phyloP scores from a whole-genome alignment of 1,140 invertebrate species.

The Microplitis mediator region DNA sequence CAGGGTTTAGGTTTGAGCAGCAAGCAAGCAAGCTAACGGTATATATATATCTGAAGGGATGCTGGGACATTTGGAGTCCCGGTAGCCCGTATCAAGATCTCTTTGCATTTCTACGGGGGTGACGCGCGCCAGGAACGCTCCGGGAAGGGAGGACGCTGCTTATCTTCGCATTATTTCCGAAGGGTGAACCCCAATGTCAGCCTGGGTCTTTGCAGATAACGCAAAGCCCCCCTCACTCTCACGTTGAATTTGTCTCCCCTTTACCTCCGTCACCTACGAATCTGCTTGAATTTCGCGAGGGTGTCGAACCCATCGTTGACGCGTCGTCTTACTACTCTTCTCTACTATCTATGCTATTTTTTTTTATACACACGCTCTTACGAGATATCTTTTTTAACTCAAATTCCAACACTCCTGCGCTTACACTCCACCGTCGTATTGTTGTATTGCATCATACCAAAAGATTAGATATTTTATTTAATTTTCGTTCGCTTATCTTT shows the following conservation, averaged over 20 bases:
- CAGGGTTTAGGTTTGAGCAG: constrained; percentile 21
- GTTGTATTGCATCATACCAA: neutral
- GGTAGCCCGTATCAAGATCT: constrained; percentile 60
- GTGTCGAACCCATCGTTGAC: constrained; percentile 52
- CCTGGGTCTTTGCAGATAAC: constrained; percentile 60
- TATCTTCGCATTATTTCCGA: constrained; percentile 61
- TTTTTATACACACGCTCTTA: neutral
- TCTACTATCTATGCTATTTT: neutral
- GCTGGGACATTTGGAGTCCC: constrained; percentile 25
- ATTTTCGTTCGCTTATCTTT: constrained; percentile 23
- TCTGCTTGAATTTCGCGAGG: constrained; percentile 29
- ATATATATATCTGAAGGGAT: constrained; percentile 18
- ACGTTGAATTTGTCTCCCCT: neutral
- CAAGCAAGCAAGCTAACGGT: constrained; percentile 10
- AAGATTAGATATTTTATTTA: constrained; percentile 18
- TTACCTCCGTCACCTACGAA: neutral
- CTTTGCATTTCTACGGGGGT: constrained; percentile 56
- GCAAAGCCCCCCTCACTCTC: constrained; percentile 35
- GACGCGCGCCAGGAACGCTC: constrained; percentile 21
- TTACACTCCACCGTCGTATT: neutral
- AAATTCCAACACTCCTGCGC: neutral
- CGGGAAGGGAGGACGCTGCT: constrained; percentile 38
- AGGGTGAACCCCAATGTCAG: constrained; percentile 55
- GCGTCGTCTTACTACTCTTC: neutral
- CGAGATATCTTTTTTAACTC: neutral